Evolutionary conservation across 2,113 vertebrate species (phyloP).

Genomic region (Seriola aureovittata): DNA sequence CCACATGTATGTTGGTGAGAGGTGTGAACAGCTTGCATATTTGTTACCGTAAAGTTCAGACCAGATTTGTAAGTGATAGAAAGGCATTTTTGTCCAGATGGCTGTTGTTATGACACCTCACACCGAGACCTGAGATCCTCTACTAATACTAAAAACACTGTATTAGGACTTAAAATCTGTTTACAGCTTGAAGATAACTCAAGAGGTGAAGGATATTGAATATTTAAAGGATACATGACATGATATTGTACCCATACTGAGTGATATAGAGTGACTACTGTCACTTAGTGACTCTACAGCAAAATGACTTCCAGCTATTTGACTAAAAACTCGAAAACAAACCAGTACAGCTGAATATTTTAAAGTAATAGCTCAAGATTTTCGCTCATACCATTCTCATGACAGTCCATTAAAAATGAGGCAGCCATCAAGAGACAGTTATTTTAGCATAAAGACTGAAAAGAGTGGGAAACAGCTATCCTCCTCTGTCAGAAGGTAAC

Average conservation of each 20-base stretch:
- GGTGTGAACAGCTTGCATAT: slow-evolving; percentile 73
- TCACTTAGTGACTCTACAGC: too few species aligned
- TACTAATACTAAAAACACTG: not conserved
- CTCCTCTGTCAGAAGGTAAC: not conserved
- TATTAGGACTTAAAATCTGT: slow-evolving; percentile 18
- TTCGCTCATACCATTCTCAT: not conserved
- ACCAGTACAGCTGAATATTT: not conserved
- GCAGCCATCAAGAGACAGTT: not conserved
- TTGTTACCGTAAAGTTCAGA: slow-evolving; percentile 69
- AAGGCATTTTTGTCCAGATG: slow-evolving; percentile 70
- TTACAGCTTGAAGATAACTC: not conserved
- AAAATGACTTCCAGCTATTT: too few species aligned
- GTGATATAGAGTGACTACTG: too few species aligned
- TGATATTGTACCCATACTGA: not conserved
- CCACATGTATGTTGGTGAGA: slow-evolving; percentile 63
- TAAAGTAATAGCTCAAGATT: not conserved
- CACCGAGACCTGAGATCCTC: slow-evolving; percentile 39
- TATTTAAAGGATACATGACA: not conserved
- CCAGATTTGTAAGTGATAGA: slow-evolving; percentile 62
- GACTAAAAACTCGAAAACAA: too few species aligned
- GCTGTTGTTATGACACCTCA: slow-evolving; percentile 59
- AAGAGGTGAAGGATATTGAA: not conserved
- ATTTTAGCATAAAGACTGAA: not conserved
- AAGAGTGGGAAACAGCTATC: not conserved
- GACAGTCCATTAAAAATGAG: not conserved